Conservation (phyloP, 2,113 vertebrate genomes). For the Psilopogon haemacephalus region DNA sequence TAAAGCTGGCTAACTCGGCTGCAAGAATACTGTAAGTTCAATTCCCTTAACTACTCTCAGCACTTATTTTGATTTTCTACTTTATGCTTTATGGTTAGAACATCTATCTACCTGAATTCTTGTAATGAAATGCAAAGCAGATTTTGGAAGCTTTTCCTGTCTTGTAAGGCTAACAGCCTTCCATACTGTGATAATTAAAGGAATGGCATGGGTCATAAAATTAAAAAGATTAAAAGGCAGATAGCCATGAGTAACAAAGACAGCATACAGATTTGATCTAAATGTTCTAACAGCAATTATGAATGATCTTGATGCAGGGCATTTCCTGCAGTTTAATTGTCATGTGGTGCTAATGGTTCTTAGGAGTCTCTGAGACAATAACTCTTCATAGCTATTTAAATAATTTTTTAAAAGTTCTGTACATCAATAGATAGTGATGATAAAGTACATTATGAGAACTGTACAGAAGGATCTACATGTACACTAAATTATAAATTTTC, state of each 20-base stretch:
- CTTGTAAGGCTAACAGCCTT: conserved; percentile 59
- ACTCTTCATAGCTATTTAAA: background rate
- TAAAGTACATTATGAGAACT: background rate
- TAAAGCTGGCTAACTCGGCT: conserved; percentile 52
- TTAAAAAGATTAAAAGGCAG: conserved; percentile 51
- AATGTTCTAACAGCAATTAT: conserved; percentile 60
- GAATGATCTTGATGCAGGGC: conserved; percentile 39
- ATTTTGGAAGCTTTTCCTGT: conserved; percentile 40
- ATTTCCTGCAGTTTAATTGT: conserved; percentile 60
- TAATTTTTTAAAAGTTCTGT: background rate
- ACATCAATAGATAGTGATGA: background rate
- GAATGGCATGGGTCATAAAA: conserved; percentile 61
- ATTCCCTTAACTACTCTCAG: conserved; percentile 18
- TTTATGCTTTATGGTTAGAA: conserved; percentile 35
- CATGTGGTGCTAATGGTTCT: conserved; percentile 58
- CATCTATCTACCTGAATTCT: conserved; percentile 25
- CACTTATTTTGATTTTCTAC: conserved; percentile 37
- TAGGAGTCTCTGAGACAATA: conserved; percentile 29
- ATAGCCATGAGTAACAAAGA: conserved; percentile 44
- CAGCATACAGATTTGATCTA: conserved; percentile 53
- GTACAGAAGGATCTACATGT: background rate
- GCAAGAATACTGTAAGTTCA: conserved; percentile 25
- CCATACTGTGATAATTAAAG: conserved; percentile 53
- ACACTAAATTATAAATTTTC: background rate
- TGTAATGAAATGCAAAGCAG: conserved; percentile 41